Base-by-base conservation (phyloP, 2,797 vertebrate genomes). In the Pempheris klunzingeri region DNA sequence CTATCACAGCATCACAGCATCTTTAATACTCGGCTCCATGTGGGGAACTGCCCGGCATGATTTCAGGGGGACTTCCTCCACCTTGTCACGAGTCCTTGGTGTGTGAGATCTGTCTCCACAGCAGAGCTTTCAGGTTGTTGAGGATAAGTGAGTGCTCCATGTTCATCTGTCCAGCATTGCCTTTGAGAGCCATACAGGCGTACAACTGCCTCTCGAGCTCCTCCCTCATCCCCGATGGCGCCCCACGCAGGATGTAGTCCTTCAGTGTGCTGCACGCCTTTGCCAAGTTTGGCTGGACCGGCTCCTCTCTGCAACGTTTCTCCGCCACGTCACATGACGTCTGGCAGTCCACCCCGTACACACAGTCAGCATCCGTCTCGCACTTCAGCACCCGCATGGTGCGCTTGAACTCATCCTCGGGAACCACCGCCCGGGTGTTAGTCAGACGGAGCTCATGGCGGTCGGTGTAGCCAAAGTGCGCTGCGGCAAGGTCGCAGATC, bases 61-160 rank as follows among this genome's bases (percentile, higher is more conserved):
- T 38, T 36, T 55, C 46, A 53, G 38, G 18, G 6, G 13, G 52
- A 28, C 46, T n/a, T 43, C 47, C 14, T 49, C 6, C 62, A 52
- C 30, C 66, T 69, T 0, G 80, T 92, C 93, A 98, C 0, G 98
- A 99, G 91, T 99, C 98, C 90, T 98, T 99, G 55, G 97, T 99
- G 88, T 99, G 97, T 11, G 98, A 99, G 93, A 99, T 99, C 94
- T 98, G 98, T 90, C 96, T 99, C 98, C 98, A 99, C 87, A 99
- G 91, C 90, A 99, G 95, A 68, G 98, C 97, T 91, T 99, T 99
- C 87, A 99, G 93, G 88, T 98, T 99, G 94, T 99, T 99, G 63
- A 99, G 95, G 89, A 99, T 98, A 62, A 99, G 96, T 8, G 98
- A 98, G 90, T 99, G 98, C 89, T 99, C 97, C 97, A 99, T 99